A percentile compares a stretch with the other conserved stretches of the same genome.
These are phyloP conservation scores for Lontra canadensis DNA, from an alignment of 2,113 vertebrate species.

Conservation along the genomic window DNA sequence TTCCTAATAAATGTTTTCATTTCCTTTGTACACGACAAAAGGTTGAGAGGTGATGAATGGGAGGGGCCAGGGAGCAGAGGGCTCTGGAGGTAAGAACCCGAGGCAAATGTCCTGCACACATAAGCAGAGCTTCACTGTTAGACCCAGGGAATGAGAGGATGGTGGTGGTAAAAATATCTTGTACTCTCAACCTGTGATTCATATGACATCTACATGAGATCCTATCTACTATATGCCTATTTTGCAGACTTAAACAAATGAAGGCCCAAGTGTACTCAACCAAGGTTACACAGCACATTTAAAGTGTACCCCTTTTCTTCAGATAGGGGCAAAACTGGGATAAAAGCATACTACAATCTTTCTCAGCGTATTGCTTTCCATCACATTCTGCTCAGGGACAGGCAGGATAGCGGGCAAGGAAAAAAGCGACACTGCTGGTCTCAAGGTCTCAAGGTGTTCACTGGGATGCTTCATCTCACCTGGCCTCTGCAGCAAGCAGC, in stretches of 20 bases:
- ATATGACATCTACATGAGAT: background rate
- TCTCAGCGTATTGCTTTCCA: background rate
- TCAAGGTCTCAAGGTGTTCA: background rate
- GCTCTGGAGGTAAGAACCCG: background rate
- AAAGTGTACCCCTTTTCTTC: background rate
- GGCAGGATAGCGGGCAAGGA: background rate
- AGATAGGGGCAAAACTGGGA: background rate
- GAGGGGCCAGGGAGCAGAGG: background rate
- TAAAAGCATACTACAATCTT: background rate
- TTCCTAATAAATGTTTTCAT: slow-evolving; percentile 78
- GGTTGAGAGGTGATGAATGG: slow-evolving; percentile 56
- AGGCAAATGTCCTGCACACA: background rate
- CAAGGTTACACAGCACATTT: background rate
- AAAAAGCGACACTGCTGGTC: background rate
- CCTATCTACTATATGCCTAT: background rate
- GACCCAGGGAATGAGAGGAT: background rate
- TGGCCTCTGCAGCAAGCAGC: slow-evolving; percentile 94
- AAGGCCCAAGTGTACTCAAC: background rate
- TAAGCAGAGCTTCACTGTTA: background rate
- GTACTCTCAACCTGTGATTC: background rate
- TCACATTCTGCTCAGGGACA: background rate
- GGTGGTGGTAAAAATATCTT: background rate
- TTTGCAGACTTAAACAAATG: background rate
- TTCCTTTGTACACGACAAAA: slow-evolving; percentile 68
- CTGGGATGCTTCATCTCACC: slow-evolving; percentile 83